These are phyloP conservation scores for Thecophora atra DNA, from an alignment of 2,888 invertebrate species.

Conservation along the genomic window DNA sequence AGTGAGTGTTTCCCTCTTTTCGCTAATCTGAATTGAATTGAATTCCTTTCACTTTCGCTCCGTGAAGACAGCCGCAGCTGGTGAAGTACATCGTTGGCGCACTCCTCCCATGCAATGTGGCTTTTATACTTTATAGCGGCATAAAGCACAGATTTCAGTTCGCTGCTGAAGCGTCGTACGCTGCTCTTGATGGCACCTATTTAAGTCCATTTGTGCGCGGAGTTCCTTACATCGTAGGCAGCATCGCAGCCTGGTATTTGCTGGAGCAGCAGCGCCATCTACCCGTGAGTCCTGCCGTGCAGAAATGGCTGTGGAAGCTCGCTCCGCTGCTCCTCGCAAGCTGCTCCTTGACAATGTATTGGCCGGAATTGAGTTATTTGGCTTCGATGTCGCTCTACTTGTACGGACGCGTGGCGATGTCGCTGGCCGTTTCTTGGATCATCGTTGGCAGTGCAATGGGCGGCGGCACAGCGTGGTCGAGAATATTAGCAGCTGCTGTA, in stretches of 20 bases:
- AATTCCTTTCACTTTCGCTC: neutral
- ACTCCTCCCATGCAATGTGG: conserved; percentile 37
- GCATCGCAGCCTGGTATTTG: conserved; percentile 66
- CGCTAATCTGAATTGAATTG: neutral
- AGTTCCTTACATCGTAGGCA: conserved; percentile 67
- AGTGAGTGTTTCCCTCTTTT: conserved; percentile 49
- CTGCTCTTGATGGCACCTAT: conserved; percentile 63
- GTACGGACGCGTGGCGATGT: conserved; percentile 64
- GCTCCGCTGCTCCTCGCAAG: conserved; percentile 54
- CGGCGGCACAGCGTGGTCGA: conserved; percentile 64
- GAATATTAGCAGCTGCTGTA: conserved; percentile 55
- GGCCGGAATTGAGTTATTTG: conserved; percentile 64
- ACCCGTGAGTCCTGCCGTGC: conserved; percentile 43
- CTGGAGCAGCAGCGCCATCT: conserved; percentile 52
- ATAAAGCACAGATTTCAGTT: conserved; percentile 52
- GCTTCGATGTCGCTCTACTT: conserved; percentile 67
- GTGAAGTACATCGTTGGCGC: conserved; percentile 47
- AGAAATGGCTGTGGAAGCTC: conserved; percentile 56
- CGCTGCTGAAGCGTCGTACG: conserved; percentile 58
- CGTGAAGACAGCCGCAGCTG: conserved; percentile 55
- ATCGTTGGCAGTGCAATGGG: conserved; percentile 68
- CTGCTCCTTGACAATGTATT: conserved; percentile 57
- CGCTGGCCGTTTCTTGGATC: conserved; percentile 69
- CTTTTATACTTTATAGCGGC: conserved; percentile 55
- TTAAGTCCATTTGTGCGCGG: conserved; percentile 67